Evolutionary conservation across 2,113 vertebrate species (phyloP).

Genomic region (Madoqua kirkii): DNA sequence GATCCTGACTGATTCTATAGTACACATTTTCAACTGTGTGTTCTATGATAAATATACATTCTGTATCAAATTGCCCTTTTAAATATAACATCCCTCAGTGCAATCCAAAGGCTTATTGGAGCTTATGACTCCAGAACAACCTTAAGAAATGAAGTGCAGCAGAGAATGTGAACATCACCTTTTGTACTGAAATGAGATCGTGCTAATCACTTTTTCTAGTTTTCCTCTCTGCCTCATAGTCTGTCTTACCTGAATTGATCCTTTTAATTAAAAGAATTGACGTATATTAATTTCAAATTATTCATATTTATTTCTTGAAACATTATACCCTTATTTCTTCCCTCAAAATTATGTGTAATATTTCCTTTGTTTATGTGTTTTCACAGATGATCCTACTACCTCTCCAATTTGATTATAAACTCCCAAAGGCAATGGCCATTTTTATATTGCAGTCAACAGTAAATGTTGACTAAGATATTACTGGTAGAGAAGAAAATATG

Average conservation of each 20-base stretch:
- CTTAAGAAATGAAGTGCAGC: not conserved
- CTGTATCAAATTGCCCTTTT: not conserved
- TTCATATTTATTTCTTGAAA: not conserved
- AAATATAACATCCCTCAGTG: not conserved
- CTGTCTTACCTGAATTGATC: not conserved
- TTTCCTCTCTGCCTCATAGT: not conserved
- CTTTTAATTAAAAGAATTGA: not conserved
- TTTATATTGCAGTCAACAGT: not conserved
- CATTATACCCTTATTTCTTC: not conserved
- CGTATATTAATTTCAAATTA: not conserved
- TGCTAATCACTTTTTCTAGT: not conserved
- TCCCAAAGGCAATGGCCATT: not conserved
- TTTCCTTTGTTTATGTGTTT: not conserved
- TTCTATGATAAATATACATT: not conserved
- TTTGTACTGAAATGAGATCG: not conserved
- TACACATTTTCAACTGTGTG: not conserved
- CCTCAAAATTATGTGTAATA: not conserved
- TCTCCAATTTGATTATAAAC: not conserved
- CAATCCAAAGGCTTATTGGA: not conserved
- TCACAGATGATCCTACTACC: not conserved
- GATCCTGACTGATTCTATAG: not conserved
- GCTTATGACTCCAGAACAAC: not conserved
- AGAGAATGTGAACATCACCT: not conserved
- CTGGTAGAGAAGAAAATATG: not conserved
- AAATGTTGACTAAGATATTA: not conserved